Evolutionary conservation across 1,140 invertebrate species (phyloP).

Genomic region (Platyura marginata): DNA sequence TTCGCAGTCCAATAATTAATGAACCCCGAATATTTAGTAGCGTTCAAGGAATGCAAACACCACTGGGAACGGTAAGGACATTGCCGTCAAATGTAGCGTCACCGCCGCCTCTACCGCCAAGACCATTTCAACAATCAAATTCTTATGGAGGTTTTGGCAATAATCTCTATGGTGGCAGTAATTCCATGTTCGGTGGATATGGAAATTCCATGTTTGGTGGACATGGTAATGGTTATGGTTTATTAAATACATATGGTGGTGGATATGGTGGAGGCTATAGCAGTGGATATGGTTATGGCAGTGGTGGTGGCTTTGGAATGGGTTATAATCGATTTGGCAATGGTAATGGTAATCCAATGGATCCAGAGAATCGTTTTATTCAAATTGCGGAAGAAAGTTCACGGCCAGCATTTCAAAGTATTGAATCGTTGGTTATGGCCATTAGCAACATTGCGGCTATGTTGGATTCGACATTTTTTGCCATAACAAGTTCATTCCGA

Average conservation of each 20-base stretch:
- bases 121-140: slow-evolving; percentile 3
- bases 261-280: slow-evolving; percentile 13
- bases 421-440: slow-evolving; percentile 80
- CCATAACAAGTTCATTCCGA: slow-evolving; percentile 84
- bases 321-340: slow-evolving; percentile 30
- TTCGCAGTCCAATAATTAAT: neutral
- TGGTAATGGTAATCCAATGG: slow-evolving; percentile 30
- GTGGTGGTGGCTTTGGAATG: slow-evolving; percentile 14
- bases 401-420: slow-evolving; percentile 79
- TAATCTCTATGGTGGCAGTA: slow-evolving; percentile 20
- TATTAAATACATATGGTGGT: slow-evolving; percentile 11
- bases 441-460: slow-evolving; percentile 89
- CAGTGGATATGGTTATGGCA: slow-evolving; percentile 17
- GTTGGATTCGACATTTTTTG: slow-evolving; percentile 90
- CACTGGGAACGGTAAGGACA: neutral
- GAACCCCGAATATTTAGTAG: slow-evolving; percentile 1
- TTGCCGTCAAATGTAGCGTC: neutral
- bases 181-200: slow-evolving; percentile 14
- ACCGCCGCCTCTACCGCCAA: slow-evolving; percentile 9
- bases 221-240: slow-evolving; percentile 16
- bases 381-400: slow-evolving; percentile 81
- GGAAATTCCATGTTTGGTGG: slow-evolving; percentile 9
- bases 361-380: slow-evolving; percentile 41
- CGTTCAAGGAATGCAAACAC: neutral
- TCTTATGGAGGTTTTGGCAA: slow-evolving; percentile 7